These are phyloP conservation scores for Elaphurus davidianus DNA, from an alignment of 2,113 vertebrate genomes.

Conservation along the genomic window DNA sequence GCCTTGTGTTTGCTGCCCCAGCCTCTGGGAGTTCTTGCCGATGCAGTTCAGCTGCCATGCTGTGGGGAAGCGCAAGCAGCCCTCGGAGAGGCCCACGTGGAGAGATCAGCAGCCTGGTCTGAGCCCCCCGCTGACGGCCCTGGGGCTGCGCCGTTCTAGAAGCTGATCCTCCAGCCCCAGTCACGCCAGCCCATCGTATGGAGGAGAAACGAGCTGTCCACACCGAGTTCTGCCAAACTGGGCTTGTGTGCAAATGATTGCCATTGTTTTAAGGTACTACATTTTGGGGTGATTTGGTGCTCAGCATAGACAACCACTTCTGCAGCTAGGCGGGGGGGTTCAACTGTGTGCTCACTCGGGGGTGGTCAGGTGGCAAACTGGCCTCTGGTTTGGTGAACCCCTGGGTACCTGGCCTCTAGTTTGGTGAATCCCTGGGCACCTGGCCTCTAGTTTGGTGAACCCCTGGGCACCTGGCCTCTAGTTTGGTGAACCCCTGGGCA, in stretches of 20 bases:
- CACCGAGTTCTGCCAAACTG: background rate
- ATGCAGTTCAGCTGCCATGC: background rate
- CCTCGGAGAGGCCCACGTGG: accelerated
- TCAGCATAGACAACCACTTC: accelerated
- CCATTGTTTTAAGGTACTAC: background rate
- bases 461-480: background rate
- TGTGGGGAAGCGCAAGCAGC: background rate
- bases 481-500: background rate
- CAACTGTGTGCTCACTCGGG: background rate
- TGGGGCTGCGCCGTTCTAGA: background rate
- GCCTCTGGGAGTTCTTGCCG: background rate
- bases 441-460: background rate
- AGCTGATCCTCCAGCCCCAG: background rate
- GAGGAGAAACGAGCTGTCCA: background rate
- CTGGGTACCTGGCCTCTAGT: background rate
- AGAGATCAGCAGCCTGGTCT: accelerated
- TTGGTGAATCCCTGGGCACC: background rate
- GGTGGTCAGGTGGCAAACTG: background rate
- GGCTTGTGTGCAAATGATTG: background rate
- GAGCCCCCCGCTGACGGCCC: background rate
- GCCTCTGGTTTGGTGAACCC: background rate
- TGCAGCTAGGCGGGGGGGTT: too few species aligned
- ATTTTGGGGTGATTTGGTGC: background rate
- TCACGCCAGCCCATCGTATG: background rate
- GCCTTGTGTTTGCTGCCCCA: background rate